Conservation (phyloP, 2,797 vertebrate genomes). For the Chelon labrosus region DNA sequence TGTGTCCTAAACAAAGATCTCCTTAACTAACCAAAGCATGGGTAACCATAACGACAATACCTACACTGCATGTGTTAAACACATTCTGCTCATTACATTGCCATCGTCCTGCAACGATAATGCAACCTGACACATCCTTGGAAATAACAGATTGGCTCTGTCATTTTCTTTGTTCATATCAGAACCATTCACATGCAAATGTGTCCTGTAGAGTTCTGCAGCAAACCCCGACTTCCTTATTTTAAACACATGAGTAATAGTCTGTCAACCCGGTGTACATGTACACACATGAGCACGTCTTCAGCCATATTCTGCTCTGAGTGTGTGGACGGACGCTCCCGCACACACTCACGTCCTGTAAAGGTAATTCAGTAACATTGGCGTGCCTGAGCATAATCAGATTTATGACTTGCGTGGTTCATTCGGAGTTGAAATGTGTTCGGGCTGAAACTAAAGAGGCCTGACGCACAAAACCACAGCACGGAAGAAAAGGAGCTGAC, state of each 20-base stretch:
- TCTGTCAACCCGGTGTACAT: background rate
- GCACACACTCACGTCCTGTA: conserved; percentile 2
- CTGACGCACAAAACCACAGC: conserved; percentile 52
- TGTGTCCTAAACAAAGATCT: too few relatives aligned
- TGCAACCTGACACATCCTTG: background rate
- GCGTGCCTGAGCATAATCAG: conserved; percentile 70
- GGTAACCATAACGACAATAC: background rate
- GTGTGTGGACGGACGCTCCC: conserved; percentile 3
- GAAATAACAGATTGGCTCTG: background rate
- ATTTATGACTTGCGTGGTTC: conserved; percentile 74
- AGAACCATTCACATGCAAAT: background rate
- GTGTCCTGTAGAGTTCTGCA: background rate
- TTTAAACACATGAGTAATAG: background rate
- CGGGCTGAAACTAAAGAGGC: conserved; percentile 64
- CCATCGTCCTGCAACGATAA: background rate
- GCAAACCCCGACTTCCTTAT: background rate
- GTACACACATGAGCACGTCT: background rate
- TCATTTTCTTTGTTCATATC: background rate
- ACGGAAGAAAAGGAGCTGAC: conserved; percentile 25
- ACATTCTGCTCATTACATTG: background rate
- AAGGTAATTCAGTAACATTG: conserved; percentile 68
- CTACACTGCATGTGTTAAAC: background rate
- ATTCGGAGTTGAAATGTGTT: conserved; percentile 72
- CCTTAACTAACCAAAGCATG: too few relatives aligned
- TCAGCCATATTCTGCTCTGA: conserved; percentile 5